Percentiles rank a stretch among this genome's conserved stretches.
Evolutionary conservation across 2,113 vertebrate genomes (phyloP).

Genomic region (Protobothrops mucrosquamatus): DNA sequence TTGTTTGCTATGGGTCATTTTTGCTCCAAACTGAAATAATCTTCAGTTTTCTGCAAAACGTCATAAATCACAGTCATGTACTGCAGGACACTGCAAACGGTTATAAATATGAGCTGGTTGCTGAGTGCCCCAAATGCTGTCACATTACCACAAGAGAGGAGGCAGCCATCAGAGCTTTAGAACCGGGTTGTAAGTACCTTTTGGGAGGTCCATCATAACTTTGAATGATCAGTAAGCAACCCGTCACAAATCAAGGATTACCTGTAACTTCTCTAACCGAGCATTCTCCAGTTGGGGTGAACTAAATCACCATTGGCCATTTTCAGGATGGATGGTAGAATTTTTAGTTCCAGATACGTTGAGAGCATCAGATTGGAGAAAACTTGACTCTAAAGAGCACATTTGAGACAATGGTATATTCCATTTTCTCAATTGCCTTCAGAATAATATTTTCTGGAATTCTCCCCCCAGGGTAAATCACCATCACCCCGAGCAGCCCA

Average conservation of each 20-base stretch:
- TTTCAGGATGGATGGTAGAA: neutral
- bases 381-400: neutral
- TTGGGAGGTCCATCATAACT: neutral
- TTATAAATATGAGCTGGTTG: no score
- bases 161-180: no score
- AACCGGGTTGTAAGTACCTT: no score
- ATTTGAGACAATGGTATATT: neutral
- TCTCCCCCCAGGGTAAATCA: constrained; percentile 77
- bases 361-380: neutral
- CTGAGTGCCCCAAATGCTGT: no score
- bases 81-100: no score
- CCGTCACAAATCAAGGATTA: neutral
- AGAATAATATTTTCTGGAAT: fast-evolving
- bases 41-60: no score
- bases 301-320: neutral
- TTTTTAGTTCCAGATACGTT: neutral
- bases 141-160: no score
- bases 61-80: no score
- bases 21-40: no score
- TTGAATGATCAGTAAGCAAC: neutral
- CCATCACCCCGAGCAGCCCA: constrained; percentile 93
- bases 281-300: neutral
- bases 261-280: neutral
- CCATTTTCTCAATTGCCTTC: neutral
- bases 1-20: no score